A percentile compares a stretch with the other conserved stretches of the same genome.
Evolutionary conservation across 1,140 invertebrate species (phyloP).

Genomic region (Eulimnadia texana): DNA sequence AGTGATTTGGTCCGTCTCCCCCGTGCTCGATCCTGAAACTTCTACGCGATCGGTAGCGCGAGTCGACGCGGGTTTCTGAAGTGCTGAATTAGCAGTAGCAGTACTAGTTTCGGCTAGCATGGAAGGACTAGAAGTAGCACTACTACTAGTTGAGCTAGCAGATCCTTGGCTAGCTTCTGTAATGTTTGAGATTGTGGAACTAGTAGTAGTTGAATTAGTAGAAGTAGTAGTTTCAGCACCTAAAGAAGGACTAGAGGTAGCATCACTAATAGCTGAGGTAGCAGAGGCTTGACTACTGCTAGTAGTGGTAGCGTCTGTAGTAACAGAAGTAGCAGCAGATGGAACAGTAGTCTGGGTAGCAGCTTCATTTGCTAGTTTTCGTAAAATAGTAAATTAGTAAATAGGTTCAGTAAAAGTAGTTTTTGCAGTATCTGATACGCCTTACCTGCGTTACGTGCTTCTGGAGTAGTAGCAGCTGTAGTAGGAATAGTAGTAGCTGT

Average conservation of each 20-base stretch:
- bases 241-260: no score
- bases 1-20: slow-evolving; percentile 1
- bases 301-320: no score
- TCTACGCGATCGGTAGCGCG: not conserved
- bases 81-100: not conserved
- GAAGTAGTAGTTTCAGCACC: no score
- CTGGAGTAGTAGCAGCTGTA: not conserved
- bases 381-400: no score
- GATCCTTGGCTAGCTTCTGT: not conserved
- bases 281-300: no score
- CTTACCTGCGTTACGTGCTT: not conserved
- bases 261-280: no score
- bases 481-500: not conserved
- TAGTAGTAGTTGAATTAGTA: not conserved
- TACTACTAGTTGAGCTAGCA: not conserved
- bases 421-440: not conserved
- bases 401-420: no score
- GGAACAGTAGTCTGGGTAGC: no score
- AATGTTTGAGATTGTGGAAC: not conserved
- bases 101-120: not conserved
- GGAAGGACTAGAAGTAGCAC: not conserved
- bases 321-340: no score
- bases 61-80: not conserved
- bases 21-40: not conserved
- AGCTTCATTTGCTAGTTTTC: no score